Percentiles rank a stretch among this genome's conserved stretches.
phyloP scores from a whole-genome alignment of 2,888 invertebrate species.

The Calephelis perditalis region DNA sequence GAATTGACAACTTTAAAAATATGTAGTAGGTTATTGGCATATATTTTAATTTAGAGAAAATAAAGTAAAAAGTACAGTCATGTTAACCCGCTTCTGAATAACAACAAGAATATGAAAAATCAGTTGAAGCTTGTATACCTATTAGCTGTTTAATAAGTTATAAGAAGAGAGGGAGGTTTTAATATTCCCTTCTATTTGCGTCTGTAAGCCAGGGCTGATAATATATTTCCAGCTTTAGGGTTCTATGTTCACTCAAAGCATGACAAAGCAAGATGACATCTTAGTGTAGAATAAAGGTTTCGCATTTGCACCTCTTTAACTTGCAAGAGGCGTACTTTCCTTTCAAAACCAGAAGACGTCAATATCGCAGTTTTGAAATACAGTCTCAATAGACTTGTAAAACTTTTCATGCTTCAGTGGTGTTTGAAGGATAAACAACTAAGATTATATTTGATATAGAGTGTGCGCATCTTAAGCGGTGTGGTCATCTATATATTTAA shows the following conservation, averaged over 20 bases:
- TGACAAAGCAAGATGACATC: background rate
- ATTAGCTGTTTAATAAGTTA: background rate
- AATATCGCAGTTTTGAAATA: slow-evolving; percentile 29
- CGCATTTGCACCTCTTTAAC: slow-evolving; percentile 32
- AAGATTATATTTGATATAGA: slow-evolving; percentile 2
- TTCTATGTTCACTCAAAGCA: no score
- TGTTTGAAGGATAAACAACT: slow-evolving; percentile 13
- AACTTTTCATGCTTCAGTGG: slow-evolving; percentile 25
- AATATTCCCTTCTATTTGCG: background rate
- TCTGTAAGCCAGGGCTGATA: background rate
- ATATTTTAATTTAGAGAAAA: background rate
- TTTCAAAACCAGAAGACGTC: slow-evolving; percentile 30
- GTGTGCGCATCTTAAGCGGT: background rate
- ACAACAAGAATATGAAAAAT: background rate
- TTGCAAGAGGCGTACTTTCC: slow-evolving; percentile 30
- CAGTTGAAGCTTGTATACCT: no score
- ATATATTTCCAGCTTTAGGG: background rate
- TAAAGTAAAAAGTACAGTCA: background rate
- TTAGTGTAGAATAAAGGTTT: background rate
- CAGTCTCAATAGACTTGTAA: slow-evolving; percentile 24
- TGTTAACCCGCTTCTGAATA: no score
- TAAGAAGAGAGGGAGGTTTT: background rate
- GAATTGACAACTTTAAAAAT: no score
- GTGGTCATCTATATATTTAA: no score
- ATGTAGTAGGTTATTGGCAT: background rate